Conservation (phyloP, 2,113 vertebrate genomes). For the Gambusia affinis region DNA sequence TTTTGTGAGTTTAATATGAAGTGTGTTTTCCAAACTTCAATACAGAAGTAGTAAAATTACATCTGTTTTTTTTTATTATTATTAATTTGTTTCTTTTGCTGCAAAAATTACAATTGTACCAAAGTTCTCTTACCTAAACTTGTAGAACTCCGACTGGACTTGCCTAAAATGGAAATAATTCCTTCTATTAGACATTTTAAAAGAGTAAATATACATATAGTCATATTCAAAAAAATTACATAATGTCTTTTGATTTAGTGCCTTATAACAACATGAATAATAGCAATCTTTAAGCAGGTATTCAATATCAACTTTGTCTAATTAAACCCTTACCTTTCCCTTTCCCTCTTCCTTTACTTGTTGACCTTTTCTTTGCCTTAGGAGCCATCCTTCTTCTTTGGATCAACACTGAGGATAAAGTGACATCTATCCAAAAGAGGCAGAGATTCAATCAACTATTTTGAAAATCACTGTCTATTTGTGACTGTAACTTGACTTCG, state of each 20-base stretch:
- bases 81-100: neutral
- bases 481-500: neutral
- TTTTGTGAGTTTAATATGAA: neutral
- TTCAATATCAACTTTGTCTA: neutral
- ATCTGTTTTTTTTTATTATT: neutral
- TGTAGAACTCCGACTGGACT: slow-evolving; percentile 8
- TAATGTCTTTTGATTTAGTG: too few species aligned
- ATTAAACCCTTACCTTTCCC: slow-evolving; percentile 53
- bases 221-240: too few species aligned
- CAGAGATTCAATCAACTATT: neutral
- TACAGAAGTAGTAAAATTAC: neutral
- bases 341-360: slow-evolving; percentile 41
- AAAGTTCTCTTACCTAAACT: slow-evolving; percentile 48
- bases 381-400: slow-evolving; percentile 55
- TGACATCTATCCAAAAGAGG: neutral
- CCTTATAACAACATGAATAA: too few species aligned
- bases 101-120: neutral
- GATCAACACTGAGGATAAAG: neutral
- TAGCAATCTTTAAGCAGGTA: too few species aligned
- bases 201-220: too few species aligned
- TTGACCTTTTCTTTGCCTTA: slow-evolving; percentile 59
- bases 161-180: slow-evolving; percentile 45
- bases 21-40: neutral
- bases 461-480: neutral
- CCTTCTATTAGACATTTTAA: neutral